Conservation (phyloP, 2,797 vertebrate species). For the Adelosebastes latens region DNA sequence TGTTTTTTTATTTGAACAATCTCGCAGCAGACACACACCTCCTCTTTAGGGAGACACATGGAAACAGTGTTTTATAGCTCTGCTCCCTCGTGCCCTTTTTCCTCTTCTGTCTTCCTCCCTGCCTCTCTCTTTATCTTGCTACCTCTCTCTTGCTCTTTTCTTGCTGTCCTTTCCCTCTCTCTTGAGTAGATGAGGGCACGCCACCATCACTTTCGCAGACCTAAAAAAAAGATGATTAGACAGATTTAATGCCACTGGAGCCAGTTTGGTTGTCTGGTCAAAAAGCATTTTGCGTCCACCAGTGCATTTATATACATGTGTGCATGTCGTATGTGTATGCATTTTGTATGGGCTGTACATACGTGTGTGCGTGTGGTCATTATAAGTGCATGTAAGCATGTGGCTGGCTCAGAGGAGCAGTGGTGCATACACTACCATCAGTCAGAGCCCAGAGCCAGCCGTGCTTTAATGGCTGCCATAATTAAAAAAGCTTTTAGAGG, state of each 20-base stretch:
- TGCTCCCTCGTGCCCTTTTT: slow-evolving; percentile 35
- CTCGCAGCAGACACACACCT: slow-evolving; percentile 21
- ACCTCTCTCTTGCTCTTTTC: slow-evolving; percentile 16
- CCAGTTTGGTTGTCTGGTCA: slow-evolving; percentile 59
- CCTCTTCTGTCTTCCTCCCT: slow-evolving; percentile 13
- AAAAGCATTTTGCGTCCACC: slow-evolving; percentile 35
- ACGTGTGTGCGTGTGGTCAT: slow-evolving; percentile 29
- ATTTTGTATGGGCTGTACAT: slow-evolving; percentile 9
- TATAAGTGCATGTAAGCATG: slow-evolving; percentile 57
- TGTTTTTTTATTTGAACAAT: slow-evolving; percentile 38
- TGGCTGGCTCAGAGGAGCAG: slow-evolving; percentile 59
- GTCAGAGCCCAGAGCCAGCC: slow-evolving; percentile 58
- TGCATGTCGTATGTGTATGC: not conserved
- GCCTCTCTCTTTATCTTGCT: not conserved
- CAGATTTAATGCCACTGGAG: slow-evolving; percentile 66
- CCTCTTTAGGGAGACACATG: slow-evolving; percentile 24
- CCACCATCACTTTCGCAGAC: slow-evolving; percentile 46
- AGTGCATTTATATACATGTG: slow-evolving; percentile 39
- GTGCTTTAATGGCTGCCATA: slow-evolving; percentile 78
- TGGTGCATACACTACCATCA: slow-evolving; percentile 55
- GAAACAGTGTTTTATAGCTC: slow-evolving; percentile 56
- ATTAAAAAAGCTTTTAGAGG: slow-evolving; percentile 87
- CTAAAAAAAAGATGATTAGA: slow-evolving; percentile 43
- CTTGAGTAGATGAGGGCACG: slow-evolving; percentile 47
- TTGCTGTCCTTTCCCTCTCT: slow-evolving; percentile 5